Evolutionary conservation across 2,888 invertebrate genomes (phyloP), one percentile per base, ranked within the genome.

Genomic region (Leptarthrus brevirostris): DNA sequence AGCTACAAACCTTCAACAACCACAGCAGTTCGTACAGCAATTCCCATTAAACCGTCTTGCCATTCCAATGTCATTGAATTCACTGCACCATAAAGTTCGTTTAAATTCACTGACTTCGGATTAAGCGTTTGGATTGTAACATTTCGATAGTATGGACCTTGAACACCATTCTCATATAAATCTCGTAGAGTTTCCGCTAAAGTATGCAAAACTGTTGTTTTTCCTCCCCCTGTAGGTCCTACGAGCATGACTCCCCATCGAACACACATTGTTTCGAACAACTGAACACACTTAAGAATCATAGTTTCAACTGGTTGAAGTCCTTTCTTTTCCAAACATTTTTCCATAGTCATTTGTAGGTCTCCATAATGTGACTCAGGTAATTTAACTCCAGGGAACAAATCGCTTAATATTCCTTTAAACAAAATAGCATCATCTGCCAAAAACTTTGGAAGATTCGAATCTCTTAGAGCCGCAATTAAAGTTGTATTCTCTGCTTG

Each of bases 171-270:
- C 14, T 89, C 87, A 78, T 86, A 83, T 72, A 96, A 87, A 76
- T 89, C 88, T 0, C 88, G 87, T 78, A 95, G 88, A 0, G 94
- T 90, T 69, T 88, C 87, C 26, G 89, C 90, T 56, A 96, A 83
- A 0, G 91, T 89, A 92, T 95, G 82, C 40, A 95, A 87, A 6
- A 93, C 89, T 0, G 92, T 89, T 0, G 93, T 91, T 83, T 96
- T 96, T 2, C 95, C 96, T 2, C 94, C 92, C 0, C 95, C 95
- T 0, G 95, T 94, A 0, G 95, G 95, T 0, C 96, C 96, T 0
- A 96, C 95, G 76, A 95, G 84, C 95, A 96, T 96, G 0, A 96
- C 95, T 2, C 96, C 96, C 89, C 96, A 95, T 16, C 96, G 88
- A 2, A 96, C 95, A 77, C 92, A 90, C 93, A 96, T 93, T 0